Base-by-base conservation (phyloP, 2,888 invertebrate genomes). In the Scaptomyza cyrtandrae region DNA sequence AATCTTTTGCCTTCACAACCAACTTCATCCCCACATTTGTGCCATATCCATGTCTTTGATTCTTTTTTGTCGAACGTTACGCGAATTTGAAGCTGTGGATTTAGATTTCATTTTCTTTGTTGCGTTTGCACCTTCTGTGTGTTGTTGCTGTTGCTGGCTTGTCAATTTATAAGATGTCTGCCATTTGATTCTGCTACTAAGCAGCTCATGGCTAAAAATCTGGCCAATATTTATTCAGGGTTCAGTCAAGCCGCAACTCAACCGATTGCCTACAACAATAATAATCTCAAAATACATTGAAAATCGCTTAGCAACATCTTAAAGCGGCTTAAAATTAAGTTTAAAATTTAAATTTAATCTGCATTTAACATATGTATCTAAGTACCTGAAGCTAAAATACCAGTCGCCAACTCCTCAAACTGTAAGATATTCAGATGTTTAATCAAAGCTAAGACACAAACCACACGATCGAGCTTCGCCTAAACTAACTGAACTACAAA, bases 61-160 rank as follows among this genome's bases (percentile, higher is more conserved):
- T 37, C 10, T 13, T 29, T 56, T 49, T 50, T 53, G 33, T 29
- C 33, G 10, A 50, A 58, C 49, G 60, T 56, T 63, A 19, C 58
- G 62, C 71, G 78, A 65, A 62, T 71, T 84, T 84, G 81, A 53
- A 29, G 31, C 14, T 60, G 24, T 68, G 52, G 53, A 53, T 61
- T 61, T 59, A 19, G 70, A 69, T 70, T 70, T 59, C 37, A 37
- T 63, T 59, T 59, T 44, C 53, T 63, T 72, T 75, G 71, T 59
- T 57, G 29, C 49, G 13, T 43, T 65, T 44, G 56, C 73, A 64
- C 76, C 76, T 76, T 65, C 56, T 45, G 33, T 2, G 3, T 39
- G 2, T 14, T 37, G n/a, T 37, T 39, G 14, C 14, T 29, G 11
- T 24, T 50, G 35, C 10, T 29, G 16, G 52, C 44, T 59, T 60